Evolutionary conservation across 2,797 vertebrate genomes (phyloP).

Genomic region (Phaenicophaeus curvirostris): DNA sequence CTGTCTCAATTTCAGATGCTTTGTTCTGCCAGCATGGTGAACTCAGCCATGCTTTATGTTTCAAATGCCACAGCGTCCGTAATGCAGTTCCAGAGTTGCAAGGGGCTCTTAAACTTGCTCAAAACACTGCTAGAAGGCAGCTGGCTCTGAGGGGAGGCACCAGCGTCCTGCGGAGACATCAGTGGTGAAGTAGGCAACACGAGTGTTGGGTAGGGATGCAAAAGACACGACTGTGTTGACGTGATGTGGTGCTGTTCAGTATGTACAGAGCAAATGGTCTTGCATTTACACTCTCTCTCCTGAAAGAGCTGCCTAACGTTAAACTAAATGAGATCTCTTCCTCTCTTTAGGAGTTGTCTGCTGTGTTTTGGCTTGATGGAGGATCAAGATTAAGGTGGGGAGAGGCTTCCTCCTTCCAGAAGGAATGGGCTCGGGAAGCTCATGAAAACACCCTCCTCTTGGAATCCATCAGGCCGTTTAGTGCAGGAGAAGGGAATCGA

Average conservation of each 20-base stretch:
- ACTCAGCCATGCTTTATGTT: background rate
- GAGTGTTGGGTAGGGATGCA: background rate
- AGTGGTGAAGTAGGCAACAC: background rate
- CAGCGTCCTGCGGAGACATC: background rate
- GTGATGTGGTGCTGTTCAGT: background rate
- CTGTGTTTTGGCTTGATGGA: background rate
- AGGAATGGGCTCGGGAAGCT: background rate
- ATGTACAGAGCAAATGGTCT: background rate
- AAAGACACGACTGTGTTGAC: background rate
- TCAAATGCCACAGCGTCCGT: background rate
- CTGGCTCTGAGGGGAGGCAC: background rate
- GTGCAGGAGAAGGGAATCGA: background rate
- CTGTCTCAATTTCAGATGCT: slow-evolving; percentile 18
- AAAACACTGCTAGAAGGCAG: background rate
- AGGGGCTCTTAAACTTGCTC: background rate
- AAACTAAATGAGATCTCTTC: background rate
- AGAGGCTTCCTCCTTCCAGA: background rate
- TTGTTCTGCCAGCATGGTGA: background rate
- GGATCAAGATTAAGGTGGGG: background rate
- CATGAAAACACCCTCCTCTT: background rate
- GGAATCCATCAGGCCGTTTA: background rate
- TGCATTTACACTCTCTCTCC: background rate
- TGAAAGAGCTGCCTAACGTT: background rate
- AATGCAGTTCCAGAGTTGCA: background rate
- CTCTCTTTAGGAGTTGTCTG: background rate